These are phyloP conservation scores for Cephus pygmeus DNA, from an alignment of 2,888 invertebrate genomes.

Conservation along the genomic window DNA sequence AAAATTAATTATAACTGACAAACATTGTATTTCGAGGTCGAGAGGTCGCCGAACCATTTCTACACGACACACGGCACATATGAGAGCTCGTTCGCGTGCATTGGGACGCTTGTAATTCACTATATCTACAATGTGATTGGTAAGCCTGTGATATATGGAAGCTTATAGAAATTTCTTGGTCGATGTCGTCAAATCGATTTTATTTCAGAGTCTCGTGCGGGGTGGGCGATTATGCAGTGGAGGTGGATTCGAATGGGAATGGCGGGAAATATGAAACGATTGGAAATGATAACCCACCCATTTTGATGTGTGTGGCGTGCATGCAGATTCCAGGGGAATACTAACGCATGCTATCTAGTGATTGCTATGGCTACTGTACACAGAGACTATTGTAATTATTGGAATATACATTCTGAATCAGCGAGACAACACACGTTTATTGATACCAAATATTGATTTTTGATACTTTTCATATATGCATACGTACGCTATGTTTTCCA, in stretches of 20 bases:
- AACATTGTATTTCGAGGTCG: neutral
- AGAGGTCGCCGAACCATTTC: neutral
- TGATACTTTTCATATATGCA: neutral
- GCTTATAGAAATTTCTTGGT: neutral
- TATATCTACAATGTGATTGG: neutral
- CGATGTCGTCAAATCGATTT: neutral
- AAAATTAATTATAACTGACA: constrained; percentile 14
- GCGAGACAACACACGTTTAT: neutral
- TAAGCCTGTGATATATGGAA: neutral
- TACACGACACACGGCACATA: neutral
- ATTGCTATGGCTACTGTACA: neutral
- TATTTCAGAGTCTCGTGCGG: neutral
- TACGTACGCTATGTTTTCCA: neutral
- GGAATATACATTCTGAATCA: neutral
- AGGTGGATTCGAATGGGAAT: neutral
- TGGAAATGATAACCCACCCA: neutral
- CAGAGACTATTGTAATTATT: neutral
- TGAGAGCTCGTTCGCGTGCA: neutral
- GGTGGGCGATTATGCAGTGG: neutral
- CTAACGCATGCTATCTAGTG: neutral
- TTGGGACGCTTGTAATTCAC: neutral
- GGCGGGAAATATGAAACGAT: neutral
- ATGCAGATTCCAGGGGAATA: neutral
- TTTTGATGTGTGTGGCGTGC: neutral
- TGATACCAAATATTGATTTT: neutral